A percentile compares a stretch with the other conserved stretches of the same genome.
phyloP scores from a whole-genome alignment of 2,888 invertebrate species.

The Eurois occulta region DNA sequence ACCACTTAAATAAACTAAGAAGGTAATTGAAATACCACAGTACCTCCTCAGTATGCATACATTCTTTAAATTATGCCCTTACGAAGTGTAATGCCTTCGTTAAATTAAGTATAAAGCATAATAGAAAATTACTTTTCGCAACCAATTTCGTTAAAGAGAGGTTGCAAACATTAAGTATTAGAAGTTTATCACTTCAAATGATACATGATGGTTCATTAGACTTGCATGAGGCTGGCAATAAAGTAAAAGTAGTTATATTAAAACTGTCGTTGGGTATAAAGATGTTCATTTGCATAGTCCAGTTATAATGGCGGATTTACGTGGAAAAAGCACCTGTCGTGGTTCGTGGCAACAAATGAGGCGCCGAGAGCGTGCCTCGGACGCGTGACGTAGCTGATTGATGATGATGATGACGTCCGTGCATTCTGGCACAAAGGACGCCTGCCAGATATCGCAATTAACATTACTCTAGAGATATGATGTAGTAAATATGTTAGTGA shows the following conservation, averaged over 20 bases:
- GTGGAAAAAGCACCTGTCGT: conserved; percentile 67
- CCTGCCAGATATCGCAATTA: conserved; percentile 65
- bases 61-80: conserved; percentile 31
- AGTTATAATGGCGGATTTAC: conserved; percentile 62
- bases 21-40: conserved; percentile 46
- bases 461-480: conserved; percentile 31
- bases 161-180: conserved; percentile 25
- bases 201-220: conserved; percentile 46
- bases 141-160: conserved; percentile 46
- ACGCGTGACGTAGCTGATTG: conserved; percentile 80
- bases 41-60: conserved; percentile 20
- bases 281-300: conserved; percentile 63
- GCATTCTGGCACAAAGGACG: conserved; percentile 58
- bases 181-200: conserved; percentile 48
- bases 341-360: conserved; percentile 74
- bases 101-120: conserved; percentile 32
- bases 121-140: conserved; percentile 48
- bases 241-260: conserved; percentile 48
- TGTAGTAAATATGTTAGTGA: conserved; percentile 3
- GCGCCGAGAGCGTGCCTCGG: conserved; percentile 69
- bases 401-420: conserved; percentile 80
- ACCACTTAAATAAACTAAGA: conserved; percentile 19
- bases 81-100: conserved; percentile 18
- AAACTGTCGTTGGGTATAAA: conserved; percentile 53
- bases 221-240: conserved; percentile 34